Conservation (phyloP, 2,113 vertebrate species). For the Bombycilla garrulus region DNA sequence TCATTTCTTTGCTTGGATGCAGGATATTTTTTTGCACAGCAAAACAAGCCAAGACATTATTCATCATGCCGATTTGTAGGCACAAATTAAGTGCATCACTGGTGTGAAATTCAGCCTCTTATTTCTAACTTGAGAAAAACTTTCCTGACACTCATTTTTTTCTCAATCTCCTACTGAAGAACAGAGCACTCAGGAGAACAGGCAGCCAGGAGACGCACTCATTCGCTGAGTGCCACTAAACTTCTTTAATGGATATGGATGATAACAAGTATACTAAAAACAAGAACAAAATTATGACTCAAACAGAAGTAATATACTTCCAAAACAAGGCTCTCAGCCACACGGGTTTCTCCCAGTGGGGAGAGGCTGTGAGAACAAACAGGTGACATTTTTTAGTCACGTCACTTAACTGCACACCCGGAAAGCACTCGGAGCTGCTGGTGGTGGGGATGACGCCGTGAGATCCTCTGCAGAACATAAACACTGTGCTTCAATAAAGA, state of each 20-base stretch:
- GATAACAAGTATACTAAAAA: slow-evolving; percentile 16
- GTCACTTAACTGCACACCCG: background rate
- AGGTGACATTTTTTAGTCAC: background rate
- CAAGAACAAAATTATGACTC: background rate
- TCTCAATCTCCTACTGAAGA: background rate
- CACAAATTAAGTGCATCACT: background rate
- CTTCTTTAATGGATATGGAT: background rate
- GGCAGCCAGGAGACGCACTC: background rate
- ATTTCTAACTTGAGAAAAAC: slow-evolving; percentile 8
- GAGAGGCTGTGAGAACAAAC: background rate
- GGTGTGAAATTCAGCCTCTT: background rate
- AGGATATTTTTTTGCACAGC: background rate
- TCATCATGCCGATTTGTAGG: background rate
- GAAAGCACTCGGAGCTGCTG: background rate
- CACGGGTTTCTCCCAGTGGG: background rate
- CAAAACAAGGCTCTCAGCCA: background rate
- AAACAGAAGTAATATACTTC: slow-evolving; percentile 17
- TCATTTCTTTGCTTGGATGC: background rate
- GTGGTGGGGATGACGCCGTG: background rate
- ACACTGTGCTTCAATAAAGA: background rate
- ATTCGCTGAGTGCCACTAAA: background rate
- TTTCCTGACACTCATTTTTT: background rate
- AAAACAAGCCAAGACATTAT: background rate
- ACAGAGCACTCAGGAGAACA: background rate
- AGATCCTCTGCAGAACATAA: background rate